These are phyloP conservation scores for Campaea margaritaria DNA, from an alignment of 2,888 invertebrate species.

Conservation along the genomic window DNA sequence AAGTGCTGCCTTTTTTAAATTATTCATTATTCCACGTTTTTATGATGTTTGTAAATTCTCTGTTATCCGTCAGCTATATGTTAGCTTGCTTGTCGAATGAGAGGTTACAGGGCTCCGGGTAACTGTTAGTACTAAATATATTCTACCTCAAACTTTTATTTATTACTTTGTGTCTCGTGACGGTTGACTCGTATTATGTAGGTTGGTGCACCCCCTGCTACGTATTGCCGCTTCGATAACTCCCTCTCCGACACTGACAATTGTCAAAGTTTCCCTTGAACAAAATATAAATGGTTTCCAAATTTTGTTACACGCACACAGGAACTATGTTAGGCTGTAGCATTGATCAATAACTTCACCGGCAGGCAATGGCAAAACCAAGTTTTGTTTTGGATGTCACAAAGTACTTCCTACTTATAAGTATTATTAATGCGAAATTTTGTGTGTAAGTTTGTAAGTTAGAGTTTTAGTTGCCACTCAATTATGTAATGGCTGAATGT, in stretches of 20 bases:
- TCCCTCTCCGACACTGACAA: conserved; percentile 24
- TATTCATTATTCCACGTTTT: conserved; percentile 24
- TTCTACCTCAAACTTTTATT: too few relatives aligned
- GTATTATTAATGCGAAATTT: too few relatives aligned
- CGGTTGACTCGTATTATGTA: not conserved
- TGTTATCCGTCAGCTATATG: too few relatives aligned
- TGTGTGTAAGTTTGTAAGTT: too few relatives aligned
- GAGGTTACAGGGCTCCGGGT: too few relatives aligned
- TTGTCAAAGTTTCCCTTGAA: conserved; percentile 30
- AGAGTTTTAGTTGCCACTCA: too few relatives aligned
- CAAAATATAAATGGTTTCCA: conserved; percentile 34
- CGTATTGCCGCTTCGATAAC: conserved; percentile 10
- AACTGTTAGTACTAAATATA: too few relatives aligned
- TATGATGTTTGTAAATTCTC: conserved; percentile 2
- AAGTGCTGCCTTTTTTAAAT: conserved; percentile 28
- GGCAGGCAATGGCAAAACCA: conserved; percentile 28
- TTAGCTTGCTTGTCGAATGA: too few relatives aligned
- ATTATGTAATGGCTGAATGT: too few relatives aligned
- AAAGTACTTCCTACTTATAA: conserved; percentile 27
- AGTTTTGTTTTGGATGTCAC: conserved; percentile 29
- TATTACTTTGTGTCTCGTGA: conserved; percentile 15
- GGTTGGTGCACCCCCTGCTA: conserved; percentile 14
- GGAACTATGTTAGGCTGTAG: conserved; percentile 26
- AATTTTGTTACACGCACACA: conserved; percentile 36
- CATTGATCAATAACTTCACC: conserved; percentile 34